These are phyloP conservation scores for Poeciliopsis retropinna DNA, from an alignment of 2,113 vertebrate species.

Conservation along the genomic window DNA sequence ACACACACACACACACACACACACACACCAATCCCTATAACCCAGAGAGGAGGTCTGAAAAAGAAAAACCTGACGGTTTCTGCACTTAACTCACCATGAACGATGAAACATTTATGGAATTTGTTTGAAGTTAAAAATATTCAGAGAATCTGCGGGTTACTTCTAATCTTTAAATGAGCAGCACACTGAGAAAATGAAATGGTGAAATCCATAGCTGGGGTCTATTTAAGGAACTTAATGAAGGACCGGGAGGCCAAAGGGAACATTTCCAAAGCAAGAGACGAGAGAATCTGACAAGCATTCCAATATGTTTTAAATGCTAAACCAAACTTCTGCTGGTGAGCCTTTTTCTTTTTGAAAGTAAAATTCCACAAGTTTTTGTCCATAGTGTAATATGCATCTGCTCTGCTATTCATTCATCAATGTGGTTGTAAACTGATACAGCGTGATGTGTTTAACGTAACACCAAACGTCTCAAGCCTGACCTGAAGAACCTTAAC, in stretches of 20 bases:
- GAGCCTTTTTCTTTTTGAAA: constrained; percentile 5
- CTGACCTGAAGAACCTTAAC: too few species aligned
- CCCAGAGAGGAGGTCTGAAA: constrained; percentile 14
- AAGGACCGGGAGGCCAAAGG: too few species aligned
- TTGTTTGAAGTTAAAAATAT: constrained; percentile 58
- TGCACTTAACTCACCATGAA: constrained; percentile 57
- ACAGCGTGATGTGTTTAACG: too few species aligned
- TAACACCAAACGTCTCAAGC: too few species aligned
- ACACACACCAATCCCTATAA: constrained; percentile 33
- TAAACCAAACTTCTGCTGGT: background rate
- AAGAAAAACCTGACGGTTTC: background rate
- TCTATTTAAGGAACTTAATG: background rate
- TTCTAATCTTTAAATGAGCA: constrained; percentile 16
- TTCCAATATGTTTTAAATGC: too few species aligned
- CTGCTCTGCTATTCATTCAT: background rate
- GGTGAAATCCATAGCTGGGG: background rate
- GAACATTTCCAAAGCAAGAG: too few species aligned
- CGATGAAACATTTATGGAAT: constrained; percentile 68
- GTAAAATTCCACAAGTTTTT: constrained; percentile 2
- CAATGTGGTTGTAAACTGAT: background rate
- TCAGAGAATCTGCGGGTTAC: constrained; percentile 34
- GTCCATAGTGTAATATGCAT: background rate
- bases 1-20: background rate
- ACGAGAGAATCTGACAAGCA: too few species aligned
- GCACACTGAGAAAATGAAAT: background rate